Evolutionary conservation across 1,140 invertebrate species (phyloP), one percentile per base, ranked within the genome.

Genomic region (Lucilia cuprina): DNA sequence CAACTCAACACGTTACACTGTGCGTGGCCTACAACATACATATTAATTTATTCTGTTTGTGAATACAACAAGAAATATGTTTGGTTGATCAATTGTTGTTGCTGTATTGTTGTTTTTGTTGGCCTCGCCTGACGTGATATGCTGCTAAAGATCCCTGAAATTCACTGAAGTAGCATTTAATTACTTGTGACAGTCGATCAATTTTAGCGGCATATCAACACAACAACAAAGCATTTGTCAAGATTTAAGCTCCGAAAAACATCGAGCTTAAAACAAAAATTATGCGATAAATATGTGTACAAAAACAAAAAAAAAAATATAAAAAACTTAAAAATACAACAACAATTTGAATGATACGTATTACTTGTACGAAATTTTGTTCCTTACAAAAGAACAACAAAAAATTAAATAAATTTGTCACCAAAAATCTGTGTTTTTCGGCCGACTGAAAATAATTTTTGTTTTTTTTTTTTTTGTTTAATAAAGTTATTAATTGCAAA

Each of bases 71-170:
- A 30, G 3, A 30, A 10, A 41, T 41, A 8, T 41, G 41, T 41
- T 41, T 7, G 41, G 41, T 41, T 41, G 41, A 8, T 41, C 25
- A 30, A 30, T 30, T 30, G 25, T 30, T 41, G 10, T 41, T 41
- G 41, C 25, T 30, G 13, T 49, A 49, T 55, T 13, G 50, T 55
- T 55, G n/a, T n/a, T 49, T 12, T 50, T 80, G 77, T 80, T 80
- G 41, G 41, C 77, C 41, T 50, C 77, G 41, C 77, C 25, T 80
- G 77, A 80, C 41, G 77, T 80, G 77, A 80, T 80, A 80, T 49
- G 77, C 77, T 80, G 77, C 77, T 80, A 80, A 80, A 80, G 77
- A 80, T 80, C 77, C 77, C 77, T 80, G 77, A 80, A 80, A 80
- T 80, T 80, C 77, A 80, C 77, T 49, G 77, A 80, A 49, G 77